Evolutionary conservation across 2,113 vertebrate genomes (phyloP).

Genomic region (Genyomyrus donnyi): DNA sequence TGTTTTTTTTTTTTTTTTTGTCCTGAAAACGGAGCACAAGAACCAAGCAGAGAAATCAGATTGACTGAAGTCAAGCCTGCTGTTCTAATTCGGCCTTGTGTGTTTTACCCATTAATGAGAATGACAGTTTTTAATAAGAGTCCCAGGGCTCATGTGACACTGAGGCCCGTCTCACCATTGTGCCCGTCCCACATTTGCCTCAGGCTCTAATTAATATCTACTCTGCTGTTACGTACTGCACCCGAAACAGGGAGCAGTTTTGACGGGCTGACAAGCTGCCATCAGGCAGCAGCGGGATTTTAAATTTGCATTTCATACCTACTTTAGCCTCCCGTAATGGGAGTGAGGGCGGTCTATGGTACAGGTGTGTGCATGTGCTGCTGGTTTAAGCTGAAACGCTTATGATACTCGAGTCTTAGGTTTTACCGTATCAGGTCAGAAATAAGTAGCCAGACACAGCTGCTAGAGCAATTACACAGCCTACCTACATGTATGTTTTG

Average conservation of each 20-base stretch:
- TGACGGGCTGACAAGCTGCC: conserved; percentile 44
- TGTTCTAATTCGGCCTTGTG: conserved; percentile 13
- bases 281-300: conserved; percentile 3
- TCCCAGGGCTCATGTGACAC: conserved; percentile 45
- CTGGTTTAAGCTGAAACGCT: neutral
- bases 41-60: neutral
- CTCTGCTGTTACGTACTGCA: conserved; percentile 14
- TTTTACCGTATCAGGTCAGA: neutral
- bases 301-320: neutral
- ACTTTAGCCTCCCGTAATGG: neutral
- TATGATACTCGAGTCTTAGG: neutral
- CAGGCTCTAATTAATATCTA: conserved; percentile 45
- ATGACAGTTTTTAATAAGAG: conserved; percentile 54
- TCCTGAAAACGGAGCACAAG: neutral
- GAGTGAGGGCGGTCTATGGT: too few species aligned
- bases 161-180: conserved; percentile 33
- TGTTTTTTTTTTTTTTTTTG: neutral
- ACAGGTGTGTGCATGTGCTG: neutral
- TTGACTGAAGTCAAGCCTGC: conserved; percentile 9
- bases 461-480: neutral
- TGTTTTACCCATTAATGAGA: conserved; percentile 46
- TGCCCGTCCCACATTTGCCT: conserved; percentile 33
- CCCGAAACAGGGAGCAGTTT: conserved; percentile 36
- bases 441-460: neutral
- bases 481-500: neutral